Conservation (phyloP, 2,888 invertebrate species). For the Hypolimnas misippus region DNA sequence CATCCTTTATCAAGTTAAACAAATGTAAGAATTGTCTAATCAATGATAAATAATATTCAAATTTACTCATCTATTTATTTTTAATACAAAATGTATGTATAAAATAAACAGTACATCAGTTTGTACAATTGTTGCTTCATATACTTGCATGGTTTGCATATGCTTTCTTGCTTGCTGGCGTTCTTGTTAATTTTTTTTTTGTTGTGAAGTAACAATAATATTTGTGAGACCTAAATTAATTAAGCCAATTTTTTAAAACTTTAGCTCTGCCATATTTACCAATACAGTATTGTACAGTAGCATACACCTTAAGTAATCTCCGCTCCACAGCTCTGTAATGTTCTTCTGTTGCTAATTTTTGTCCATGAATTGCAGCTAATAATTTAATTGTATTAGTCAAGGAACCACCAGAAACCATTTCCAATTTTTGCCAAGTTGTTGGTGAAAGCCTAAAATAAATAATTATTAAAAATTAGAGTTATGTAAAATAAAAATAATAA, state of each 20-base stretch:
- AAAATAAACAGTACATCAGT: too few relatives aligned
- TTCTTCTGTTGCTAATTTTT: conserved; percentile 86
- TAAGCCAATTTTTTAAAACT: conserved; percentile 61
- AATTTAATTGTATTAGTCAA: conserved; percentile 82
- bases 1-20: too few relatives aligned
- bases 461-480: neutral
- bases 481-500: neutral
- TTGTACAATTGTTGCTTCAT: too few relatives aligned
- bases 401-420: conserved; percentile 88
- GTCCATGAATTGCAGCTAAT: conserved; percentile 81
- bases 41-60: too few relatives aligned
- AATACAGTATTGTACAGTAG: conserved; percentile 90
- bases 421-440: conserved; percentile 88
- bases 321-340: conserved; percentile 92
- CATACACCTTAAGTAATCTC: conserved; percentile 89
- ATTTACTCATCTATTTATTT: too few relatives aligned
- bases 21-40: too few relatives aligned
- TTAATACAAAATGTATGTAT: too few relatives aligned
- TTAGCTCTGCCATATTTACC: conserved; percentile 81
- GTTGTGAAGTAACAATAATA: neutral
- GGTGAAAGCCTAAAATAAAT: conserved; percentile 85
- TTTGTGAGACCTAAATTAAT: conserved; percentile 4
- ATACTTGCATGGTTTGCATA: neutral
- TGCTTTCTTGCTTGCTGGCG: neutral
- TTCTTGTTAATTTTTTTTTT: neutral